phyloP scores from a whole-genome alignment of 64 coral and sea anemone species.

The Platygyra sinensis region DNA sequence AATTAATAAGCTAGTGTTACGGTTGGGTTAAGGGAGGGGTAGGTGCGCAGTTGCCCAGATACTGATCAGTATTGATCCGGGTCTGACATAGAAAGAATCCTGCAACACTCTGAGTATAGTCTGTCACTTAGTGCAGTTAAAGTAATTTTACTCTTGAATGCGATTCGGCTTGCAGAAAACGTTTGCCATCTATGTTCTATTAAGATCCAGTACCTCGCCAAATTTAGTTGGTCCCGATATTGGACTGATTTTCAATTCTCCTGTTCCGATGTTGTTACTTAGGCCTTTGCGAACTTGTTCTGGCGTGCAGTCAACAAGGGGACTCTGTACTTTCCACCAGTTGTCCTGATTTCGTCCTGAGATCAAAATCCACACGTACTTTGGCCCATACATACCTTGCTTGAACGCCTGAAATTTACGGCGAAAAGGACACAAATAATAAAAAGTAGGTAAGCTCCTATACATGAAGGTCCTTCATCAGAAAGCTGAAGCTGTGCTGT shows the following conservation, averaged over 20 bases:
- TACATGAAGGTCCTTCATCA: too few species aligned
- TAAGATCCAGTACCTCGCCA: constrained; percentile 31
- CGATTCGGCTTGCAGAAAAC: too few species aligned
- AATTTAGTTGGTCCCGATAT: constrained; percentile 22
- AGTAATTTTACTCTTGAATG: too few species aligned
- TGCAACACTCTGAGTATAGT: too few species aligned
- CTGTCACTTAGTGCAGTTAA: too few species aligned
- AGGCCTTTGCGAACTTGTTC: constrained; percentile 61
- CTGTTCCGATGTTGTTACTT: constrained; percentile 70
- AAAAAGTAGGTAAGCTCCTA: neutral
- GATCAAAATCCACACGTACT: constrained; percentile 75
- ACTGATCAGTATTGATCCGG: too few species aligned
- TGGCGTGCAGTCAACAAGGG: constrained; percentile 57
- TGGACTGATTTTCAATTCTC: constrained; percentile 64
- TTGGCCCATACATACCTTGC: constrained; percentile 64
- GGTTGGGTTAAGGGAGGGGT: too few species aligned
- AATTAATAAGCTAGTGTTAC: too few species aligned
- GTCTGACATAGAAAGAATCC: too few species aligned
- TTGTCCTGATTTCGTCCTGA: constrained; percentile 67
- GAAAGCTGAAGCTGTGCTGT: too few species aligned
- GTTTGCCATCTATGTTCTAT: neutral
- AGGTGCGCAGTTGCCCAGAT: too few species aligned
- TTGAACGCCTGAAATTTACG: constrained; percentile 42
- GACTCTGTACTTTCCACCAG: constrained; percentile 64
- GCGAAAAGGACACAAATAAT: neutral